A percentile compares a stretch with the other conserved stretches of the same genome.
Evolutionary conservation across 2,113 vertebrate genomes (phyloP).

Genomic region (Muntiacus reevesi): DNA sequence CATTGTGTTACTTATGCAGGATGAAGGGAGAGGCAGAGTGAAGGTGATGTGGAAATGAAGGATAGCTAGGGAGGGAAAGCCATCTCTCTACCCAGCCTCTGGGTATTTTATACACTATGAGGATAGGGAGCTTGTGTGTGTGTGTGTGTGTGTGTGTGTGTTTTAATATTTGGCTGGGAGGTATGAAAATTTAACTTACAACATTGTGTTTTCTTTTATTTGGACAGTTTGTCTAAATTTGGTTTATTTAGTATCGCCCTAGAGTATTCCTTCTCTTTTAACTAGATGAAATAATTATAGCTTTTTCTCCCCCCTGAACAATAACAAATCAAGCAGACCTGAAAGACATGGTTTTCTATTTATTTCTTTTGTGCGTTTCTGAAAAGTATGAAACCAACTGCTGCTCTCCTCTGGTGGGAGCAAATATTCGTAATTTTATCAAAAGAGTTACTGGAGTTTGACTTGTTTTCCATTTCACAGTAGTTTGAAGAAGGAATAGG

Average conservation of each 20-base stretch:
- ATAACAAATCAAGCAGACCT: conserved; percentile 65
- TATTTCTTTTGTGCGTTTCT: conserved; percentile 70
- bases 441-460: conserved; percentile 73
- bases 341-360: conserved; percentile 75
- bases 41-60: background rate
- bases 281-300: conserved; percentile 74
- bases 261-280: conserved; percentile 56
- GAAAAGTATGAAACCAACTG: conserved; percentile 63
- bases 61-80: background rate
- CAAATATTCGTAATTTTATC: conserved; percentile 75
- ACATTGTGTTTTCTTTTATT: conserved; percentile 41
- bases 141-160: background rate
- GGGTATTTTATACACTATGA: background rate
- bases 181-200: conserved; percentile 26
- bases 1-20: fast-evolving
- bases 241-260: conserved; percentile 29
- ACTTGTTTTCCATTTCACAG: conserved; percentile 66
- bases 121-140: background rate
- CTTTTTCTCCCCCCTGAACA: conserved; percentile 21
- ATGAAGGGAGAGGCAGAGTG: background rate
- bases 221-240: conserved; percentile 53
- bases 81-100: background rate
- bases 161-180: background rate
- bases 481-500: conserved; percentile 52
- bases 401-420: conserved; percentile 59